phyloP scores from a whole-genome alignment of 2,113 vertebrate genomes.

The Odontophorus gujanensis region DNA sequence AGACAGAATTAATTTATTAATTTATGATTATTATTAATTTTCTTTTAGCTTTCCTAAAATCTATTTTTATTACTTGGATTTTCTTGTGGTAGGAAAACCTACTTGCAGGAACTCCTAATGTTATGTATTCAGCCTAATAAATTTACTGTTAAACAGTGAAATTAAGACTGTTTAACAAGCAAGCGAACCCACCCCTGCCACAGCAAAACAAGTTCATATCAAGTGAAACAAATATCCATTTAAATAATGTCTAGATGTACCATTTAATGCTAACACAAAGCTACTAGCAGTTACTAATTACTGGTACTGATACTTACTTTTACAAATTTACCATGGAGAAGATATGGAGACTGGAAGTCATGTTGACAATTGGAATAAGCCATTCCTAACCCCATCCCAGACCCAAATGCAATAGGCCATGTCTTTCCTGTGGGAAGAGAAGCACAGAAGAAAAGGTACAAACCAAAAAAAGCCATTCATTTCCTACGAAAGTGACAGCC shows the following conservation, averaged over 20 bases:
- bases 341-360: constrained; percentile 88
- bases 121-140: not conserved
- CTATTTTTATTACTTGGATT: not conserved
- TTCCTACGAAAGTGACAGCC: not conserved
- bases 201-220: not conserved
- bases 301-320: constrained; percentile 79
- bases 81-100: not conserved
- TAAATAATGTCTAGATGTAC: not conserved
- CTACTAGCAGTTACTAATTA: too few species aligned
- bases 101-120: not conserved
- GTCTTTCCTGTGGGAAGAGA: constrained; percentile 79
- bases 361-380: constrained; percentile 93
- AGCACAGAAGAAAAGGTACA: not conserved
- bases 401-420: constrained; percentile 89
- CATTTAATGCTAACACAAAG: not conserved
- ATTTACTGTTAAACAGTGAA: not conserved
- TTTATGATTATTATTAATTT: not conserved
- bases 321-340: constrained; percentile 87
- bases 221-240: not conserved
- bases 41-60: not conserved
- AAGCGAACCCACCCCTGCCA: not conserved
- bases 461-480: not conserved
- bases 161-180: not conserved
- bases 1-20: not conserved
- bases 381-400: constrained; percentile 90